These are phyloP conservation scores for Zaprionus capensis DNA, from an alignment of 1,140 invertebrate species.

Conservation along the genomic window DNA sequence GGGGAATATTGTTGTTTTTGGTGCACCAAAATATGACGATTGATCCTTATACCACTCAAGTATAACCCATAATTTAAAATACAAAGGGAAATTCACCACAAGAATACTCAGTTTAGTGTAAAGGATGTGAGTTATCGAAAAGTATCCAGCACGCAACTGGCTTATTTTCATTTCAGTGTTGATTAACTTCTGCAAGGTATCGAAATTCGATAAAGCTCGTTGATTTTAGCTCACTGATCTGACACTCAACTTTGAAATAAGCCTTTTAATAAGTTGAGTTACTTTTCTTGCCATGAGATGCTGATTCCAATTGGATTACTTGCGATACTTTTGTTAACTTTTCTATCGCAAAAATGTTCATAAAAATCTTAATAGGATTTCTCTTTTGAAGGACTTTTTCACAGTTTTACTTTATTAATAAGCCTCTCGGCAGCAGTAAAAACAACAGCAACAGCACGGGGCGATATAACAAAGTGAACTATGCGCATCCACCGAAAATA, in stretches of 20 bases:
- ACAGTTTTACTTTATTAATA: conserved; percentile 20
- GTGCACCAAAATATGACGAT: too few relatives aligned
- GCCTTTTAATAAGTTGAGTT: background rate
- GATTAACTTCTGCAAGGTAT: background rate
- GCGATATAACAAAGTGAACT: conserved; percentile 22
- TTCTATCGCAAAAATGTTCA: background rate
- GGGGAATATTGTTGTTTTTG: background rate
- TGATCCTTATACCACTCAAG: too few relatives aligned
- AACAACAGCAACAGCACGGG: background rate
- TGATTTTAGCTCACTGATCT: too few relatives aligned
- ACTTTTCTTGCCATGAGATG: background rate
- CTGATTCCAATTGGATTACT: background rate
- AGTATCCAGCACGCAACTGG: background rate
- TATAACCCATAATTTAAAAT: too few relatives aligned
- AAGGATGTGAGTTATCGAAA: background rate
- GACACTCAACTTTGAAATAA: background rate
- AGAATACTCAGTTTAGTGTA: background rate
- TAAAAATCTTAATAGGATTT: conserved; percentile 11
- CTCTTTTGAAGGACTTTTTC: background rate
- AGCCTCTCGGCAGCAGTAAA: conserved; percentile 17
- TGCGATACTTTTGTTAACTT: background rate
- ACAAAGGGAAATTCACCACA: background rate
- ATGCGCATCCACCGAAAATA: conserved; percentile 28
- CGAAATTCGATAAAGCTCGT: background rate
- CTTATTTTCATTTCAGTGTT: background rate